Evolutionary conservation across 2,113 vertebrate genomes (phyloP).

Genomic region (Saguinus midas): DNA sequence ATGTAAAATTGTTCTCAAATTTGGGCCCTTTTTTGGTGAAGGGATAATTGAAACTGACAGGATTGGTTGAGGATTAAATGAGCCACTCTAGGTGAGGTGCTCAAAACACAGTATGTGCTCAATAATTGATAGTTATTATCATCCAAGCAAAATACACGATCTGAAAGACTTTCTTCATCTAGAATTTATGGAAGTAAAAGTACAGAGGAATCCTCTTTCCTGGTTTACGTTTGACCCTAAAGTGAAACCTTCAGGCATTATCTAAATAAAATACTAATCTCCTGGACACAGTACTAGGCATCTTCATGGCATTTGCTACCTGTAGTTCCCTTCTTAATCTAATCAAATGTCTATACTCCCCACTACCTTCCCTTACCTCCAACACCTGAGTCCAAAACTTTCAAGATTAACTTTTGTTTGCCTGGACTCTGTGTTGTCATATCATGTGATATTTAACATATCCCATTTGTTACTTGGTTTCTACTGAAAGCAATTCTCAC

Average conservation of each 20-base stretch:
- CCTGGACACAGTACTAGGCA: neutral
- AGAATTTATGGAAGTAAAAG: neutral
- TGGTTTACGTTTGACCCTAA: slow-evolving; percentile 11
- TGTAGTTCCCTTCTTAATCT: neutral
- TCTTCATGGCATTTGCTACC: neutral
- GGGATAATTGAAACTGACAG: neutral
- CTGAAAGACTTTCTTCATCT: neutral
- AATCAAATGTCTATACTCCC: neutral
- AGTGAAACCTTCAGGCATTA: neutral
- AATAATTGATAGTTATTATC: neutral
- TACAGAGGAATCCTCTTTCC: neutral
- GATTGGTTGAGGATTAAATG: neutral
- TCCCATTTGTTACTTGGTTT: neutral
- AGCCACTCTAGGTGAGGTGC: neutral
- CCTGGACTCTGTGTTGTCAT: neutral
- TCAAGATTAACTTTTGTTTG: neutral
- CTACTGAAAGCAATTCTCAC: neutral
- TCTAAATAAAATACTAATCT: neutral
- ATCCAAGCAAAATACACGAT: neutral
- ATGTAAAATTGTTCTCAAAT: neutral
- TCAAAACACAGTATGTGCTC: neutral
- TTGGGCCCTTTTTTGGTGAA: neutral
- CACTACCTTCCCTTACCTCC: neutral
- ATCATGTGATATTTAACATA: neutral
- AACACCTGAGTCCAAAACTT: neutral